Evolutionary conservation across 2,888 invertebrate species (phyloP).

Genomic region (Nematopogon swammerdamellus): DNA sequence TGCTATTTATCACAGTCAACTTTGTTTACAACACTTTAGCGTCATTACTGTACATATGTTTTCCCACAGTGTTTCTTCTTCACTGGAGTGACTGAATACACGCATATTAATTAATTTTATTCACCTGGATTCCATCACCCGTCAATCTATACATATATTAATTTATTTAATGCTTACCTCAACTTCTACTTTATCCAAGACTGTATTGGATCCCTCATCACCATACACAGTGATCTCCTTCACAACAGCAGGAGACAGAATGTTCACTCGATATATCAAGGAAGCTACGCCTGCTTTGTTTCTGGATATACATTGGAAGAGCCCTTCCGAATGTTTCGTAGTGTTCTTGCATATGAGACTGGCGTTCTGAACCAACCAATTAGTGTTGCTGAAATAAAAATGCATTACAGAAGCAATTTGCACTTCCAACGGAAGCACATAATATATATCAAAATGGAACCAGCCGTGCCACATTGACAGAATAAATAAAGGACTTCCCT

Average conservation of each 20-base stretch:
- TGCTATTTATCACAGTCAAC: too few relatives aligned
- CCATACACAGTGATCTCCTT: conserved; percentile 19
- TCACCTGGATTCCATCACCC: too few relatives aligned
- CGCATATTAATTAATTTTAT: too few relatives aligned
- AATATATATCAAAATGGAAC: too few relatives aligned
- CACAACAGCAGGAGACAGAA: conserved; percentile 28
- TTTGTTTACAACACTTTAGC: too few relatives aligned
- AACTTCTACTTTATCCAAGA: conserved; percentile 19
- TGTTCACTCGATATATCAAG: conserved; percentile 44
- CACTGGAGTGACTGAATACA: too few relatives aligned
- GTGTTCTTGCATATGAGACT: conserved; percentile 22
- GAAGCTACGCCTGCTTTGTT: conserved; percentile 56
- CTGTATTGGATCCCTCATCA: conserved; percentile 18
- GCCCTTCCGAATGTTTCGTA: conserved; percentile 32
- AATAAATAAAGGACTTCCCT: too few relatives aligned
- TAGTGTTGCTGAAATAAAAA: conserved; percentile 24
- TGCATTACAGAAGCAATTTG: background rate
- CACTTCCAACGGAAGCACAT: too few relatives aligned
- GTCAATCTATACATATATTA: too few relatives aligned
- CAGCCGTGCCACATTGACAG: too few relatives aligned
- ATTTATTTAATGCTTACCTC: conserved; percentile 20
- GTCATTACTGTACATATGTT: too few relatives aligned
- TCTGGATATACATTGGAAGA: conserved; percentile 57
- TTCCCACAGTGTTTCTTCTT: too few relatives aligned
- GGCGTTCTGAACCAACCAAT: conserved; percentile 24